phyloP scores from a whole-genome alignment of 2,888 invertebrate genomes.

The Saturnia japonica region DNA sequence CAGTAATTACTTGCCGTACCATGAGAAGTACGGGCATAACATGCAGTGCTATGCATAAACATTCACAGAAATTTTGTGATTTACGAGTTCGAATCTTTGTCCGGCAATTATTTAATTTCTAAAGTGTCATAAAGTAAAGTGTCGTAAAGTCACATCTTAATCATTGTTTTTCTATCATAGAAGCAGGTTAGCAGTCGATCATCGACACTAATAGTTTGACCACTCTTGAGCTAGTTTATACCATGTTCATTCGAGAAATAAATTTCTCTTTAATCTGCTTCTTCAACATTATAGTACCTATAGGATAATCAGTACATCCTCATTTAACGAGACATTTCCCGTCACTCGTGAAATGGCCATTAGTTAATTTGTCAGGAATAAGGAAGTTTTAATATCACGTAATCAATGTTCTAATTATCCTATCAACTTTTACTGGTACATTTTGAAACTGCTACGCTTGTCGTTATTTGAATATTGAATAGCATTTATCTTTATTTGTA shows the following conservation, averaged over 20 bases:
- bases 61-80: too few relatives aligned
- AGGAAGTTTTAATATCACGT: slow-evolving; percentile 20
- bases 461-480: neutral
- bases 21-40: too few relatives aligned
- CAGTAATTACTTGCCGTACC: too few relatives aligned
- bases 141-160: too few relatives aligned
- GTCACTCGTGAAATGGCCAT: slow-evolving; percentile 36
- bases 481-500: neutral
- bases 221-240: too few relatives aligned
- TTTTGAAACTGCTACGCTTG: neutral
- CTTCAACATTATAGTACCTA: neutral
- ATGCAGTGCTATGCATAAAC: too few relatives aligned
- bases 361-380: slow-evolving; percentile 19
- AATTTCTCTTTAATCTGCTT: neutral
- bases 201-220: too few relatives aligned
- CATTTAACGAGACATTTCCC: slow-evolving; percentile 55
- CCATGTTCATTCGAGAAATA: neutral
- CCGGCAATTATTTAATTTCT: too few relatives aligned
- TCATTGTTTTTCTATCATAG: too few relatives aligned
- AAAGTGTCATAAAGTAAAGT: too few relatives aligned
- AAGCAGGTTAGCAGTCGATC: too few relatives aligned
- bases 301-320: slow-evolving; percentile 49
- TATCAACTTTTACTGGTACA: slow-evolving; percentile 6
- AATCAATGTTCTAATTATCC: slow-evolving; percentile 20
- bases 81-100: too few relatives aligned